These are phyloP conservation scores for Furcifer pardalis DNA, from an alignment of 2,797 vertebrate genomes.

Conservation along the genomic window DNA sequence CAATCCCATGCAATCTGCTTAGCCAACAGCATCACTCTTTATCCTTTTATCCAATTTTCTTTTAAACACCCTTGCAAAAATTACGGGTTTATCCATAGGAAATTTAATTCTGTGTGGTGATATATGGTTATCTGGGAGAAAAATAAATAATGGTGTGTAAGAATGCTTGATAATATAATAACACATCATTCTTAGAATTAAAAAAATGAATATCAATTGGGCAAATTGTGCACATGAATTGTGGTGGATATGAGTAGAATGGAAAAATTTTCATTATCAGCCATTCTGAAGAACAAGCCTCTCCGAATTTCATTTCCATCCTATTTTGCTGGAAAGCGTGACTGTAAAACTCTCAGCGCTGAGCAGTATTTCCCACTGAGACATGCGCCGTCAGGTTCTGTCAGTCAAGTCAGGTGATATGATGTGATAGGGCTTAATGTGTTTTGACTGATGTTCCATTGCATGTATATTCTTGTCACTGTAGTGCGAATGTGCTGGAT, in stretches of 20 bases:
- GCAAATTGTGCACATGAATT: slow-evolving; percentile 10
- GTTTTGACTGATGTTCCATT: slow-evolving; percentile 58
- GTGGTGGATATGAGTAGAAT: not conserved
- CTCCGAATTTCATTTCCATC: slow-evolving; percentile 46
- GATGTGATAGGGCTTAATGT: slow-evolving; percentile 61
- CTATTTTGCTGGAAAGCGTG: slow-evolving; percentile 49
- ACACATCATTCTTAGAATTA: not conserved
- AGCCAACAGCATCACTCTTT: not conserved
- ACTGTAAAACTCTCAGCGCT: slow-evolving; percentile 47
- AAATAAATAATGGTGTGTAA: not conserved
- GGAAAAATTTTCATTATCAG: not conserved
- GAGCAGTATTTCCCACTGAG: slow-evolving; percentile 54
- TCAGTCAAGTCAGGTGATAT: slow-evolving; percentile 69
- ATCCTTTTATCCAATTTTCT: not conserved
- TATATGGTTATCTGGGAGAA: not conserved
- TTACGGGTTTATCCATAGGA: not conserved
- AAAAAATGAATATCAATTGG: not conserved
- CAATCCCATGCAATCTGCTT: not conserved
- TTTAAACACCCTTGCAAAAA: not conserved
- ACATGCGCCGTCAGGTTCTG: slow-evolving; percentile 65
- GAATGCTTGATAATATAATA: not conserved
- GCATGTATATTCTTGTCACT: slow-evolving; percentile 34
- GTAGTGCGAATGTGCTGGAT: slow-evolving; percentile 27
- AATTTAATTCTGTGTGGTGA: not conserved
- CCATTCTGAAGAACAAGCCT: slow-evolving; percentile 34